These are phyloP conservation scores for Eubasilissa splendida DNA, from an alignment of 2,888 invertebrate species.

Conservation along the genomic window DNA sequence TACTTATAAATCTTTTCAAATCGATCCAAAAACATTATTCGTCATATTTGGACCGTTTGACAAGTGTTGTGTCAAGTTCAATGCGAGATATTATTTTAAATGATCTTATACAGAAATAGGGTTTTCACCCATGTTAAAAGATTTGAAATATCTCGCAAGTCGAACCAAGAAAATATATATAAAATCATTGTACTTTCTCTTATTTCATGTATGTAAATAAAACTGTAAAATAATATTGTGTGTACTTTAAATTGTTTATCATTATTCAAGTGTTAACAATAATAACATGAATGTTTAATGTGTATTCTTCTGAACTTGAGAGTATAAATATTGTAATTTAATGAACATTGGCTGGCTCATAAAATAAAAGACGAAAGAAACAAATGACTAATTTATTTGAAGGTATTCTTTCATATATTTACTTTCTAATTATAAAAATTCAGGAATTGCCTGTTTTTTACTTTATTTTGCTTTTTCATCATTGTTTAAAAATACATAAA, in stretches of 20 bases:
- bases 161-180: neutral
- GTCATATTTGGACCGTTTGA: neutral
- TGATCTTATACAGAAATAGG: neutral
- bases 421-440: too few species aligned
- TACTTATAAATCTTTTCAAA: slow-evolving; percentile 33
- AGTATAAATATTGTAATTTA: slow-evolving; percentile 45
- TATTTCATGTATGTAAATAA: slow-evolving; percentile 38
- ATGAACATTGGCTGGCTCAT: slow-evolving; percentile 53
- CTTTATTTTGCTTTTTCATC: too few species aligned
- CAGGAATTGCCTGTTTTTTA: too few species aligned
- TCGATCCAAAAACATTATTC: slow-evolving; percentile 1
- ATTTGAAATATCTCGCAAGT: slow-evolving; percentile 3
- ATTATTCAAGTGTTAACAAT: slow-evolving; percentile 36
- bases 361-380: slow-evolving; percentile 50
- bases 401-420: too few species aligned
- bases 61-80: neutral
- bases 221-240: neutral
- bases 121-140: neutral
- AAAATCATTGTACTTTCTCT: slow-evolving; percentile 8
- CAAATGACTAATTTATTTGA: slow-evolving; percentile 25
- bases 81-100: neutral
- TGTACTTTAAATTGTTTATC: slow-evolving; percentile 30
- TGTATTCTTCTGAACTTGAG: slow-evolving; percentile 41
- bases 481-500: too few species aligned
- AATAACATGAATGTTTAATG: slow-evolving; percentile 45